Evolutionary conservation across 2,797 vertebrate genomes (phyloP), one percentile per base, ranked within the genome.

Genomic region (Geotrypetes seraphini): DNA sequence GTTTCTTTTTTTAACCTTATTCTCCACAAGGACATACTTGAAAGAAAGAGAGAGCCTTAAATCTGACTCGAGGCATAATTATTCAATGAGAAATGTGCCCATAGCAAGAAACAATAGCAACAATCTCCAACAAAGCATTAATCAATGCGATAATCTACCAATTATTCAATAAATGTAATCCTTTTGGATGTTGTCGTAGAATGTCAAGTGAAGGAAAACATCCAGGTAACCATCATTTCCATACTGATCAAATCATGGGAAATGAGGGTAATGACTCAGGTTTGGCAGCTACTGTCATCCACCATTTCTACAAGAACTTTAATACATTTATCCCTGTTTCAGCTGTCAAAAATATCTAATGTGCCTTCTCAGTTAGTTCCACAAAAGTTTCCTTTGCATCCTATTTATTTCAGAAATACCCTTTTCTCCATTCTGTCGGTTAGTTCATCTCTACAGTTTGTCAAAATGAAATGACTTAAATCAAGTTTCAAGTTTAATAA

Each of bases 181-280:
- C 71, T 58, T 47, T 47, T 63, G 37, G 47, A 71, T 60, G 68
- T 66, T 54, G 31, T 71, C 53, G 68, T 57, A 67, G 55, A 46
- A 66, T 28, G 57, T 75, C 36, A 28, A 34, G 52, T 58, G 41
- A 62, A 79, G 50, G 67, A 73, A 75, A 56, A 62, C 61, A 74
- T 65, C 56, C 60, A 81, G 56, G 49, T 68, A 71, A 53, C 59
- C 57, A 63, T 55, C 33, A 52, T 63, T 71, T 79, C 69, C 50
- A 47, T 66, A 60, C 65, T 65, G 69, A 81, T 79, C 72, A 56
- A 66, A 69, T 71, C 27, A 70, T n/a, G n/a, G n/a, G n/a, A n/a
- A n/a, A n/a, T n/a, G n/a, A n/a, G 47, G 32, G 43, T 60, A 75
- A 75, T 74, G 72, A 79, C 73, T 77, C 68, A 70, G 50, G 33